A percentile compares a stretch with the other conserved stretches of the same genome.
Conservation (phyloP, 1,140 invertebrate genomes). For the Scaptomyza hsui region DNA sequence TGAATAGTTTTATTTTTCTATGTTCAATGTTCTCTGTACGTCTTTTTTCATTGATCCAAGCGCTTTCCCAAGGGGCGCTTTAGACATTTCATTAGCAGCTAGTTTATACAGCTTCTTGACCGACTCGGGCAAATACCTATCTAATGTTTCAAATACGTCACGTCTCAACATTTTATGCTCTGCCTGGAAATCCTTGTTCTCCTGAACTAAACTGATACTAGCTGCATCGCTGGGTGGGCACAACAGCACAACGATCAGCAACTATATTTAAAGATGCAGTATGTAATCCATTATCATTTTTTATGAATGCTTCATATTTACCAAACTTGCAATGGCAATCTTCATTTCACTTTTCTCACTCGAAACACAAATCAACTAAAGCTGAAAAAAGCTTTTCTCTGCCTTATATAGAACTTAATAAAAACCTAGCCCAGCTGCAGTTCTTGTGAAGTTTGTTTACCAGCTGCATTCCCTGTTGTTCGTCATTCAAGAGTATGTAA, state of each 20-base stretch:
- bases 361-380: neutral
- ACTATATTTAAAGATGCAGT: neutral
- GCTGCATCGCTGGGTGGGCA: neutral
- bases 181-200: neutral
- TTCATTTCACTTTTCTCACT: constrained; percentile 3
- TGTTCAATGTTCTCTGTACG: too few species aligned
- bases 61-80: neutral
- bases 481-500: neutral
- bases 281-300: neutral
- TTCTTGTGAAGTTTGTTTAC: neutral
- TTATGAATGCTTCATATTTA: neutral
- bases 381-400: neutral
- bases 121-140: neutral
- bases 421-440: neutral
- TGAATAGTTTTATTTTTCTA: neutral
- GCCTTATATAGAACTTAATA: constrained; percentile 11
- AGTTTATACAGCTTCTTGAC: neutral
- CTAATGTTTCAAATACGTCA: neutral
- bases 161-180: neutral
- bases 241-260: constrained; percentile 2
- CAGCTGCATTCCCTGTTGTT: neutral
- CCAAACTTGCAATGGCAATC: neutral
- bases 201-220: neutral
- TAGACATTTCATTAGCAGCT: neutral
- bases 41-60: too few species aligned